Percentiles rank a stretch among this genome's conserved stretches.
These are phyloP conservation scores for Arctopsyche grandis DNA, from an alignment of 1,140 invertebrate species.

Conservation along the genomic window DNA sequence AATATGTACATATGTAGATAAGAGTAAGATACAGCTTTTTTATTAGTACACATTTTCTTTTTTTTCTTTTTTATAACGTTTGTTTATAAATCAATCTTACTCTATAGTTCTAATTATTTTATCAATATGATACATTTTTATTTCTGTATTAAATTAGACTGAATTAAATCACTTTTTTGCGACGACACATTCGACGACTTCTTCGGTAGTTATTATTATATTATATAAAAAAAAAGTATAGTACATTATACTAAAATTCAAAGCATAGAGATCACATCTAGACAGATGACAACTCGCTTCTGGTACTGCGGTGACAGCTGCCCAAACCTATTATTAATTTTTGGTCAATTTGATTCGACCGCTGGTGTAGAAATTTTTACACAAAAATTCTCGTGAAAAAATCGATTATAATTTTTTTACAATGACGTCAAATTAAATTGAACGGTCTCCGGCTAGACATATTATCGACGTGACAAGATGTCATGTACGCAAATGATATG, in stretches of 20 bases:
- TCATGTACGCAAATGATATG: not conserved
- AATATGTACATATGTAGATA: too few relatives aligned
- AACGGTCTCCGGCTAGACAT: not conserved
- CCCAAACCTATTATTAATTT: constrained; percentile 12
- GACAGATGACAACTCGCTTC: constrained; percentile 30
- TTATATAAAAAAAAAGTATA: not conserved
- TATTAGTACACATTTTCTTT: too few relatives aligned
- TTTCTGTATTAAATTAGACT: too few relatives aligned
- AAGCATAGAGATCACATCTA: not conserved
- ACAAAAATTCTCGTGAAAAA: not conserved
- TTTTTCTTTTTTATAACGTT: too few relatives aligned
- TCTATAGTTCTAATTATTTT: too few relatives aligned
- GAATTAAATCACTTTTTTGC: too few relatives aligned
- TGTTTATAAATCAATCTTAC: too few relatives aligned
- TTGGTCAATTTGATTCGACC: not conserved
- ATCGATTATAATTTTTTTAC: not conserved
- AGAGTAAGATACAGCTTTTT: too few relatives aligned
- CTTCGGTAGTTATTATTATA: constrained; percentile 24
- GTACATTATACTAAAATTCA: not conserved
- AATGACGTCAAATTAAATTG: not conserved
- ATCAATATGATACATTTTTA: too few relatives aligned
- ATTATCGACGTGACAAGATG: not conserved
- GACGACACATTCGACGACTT: constrained; percentile 3
- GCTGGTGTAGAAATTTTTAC: constrained; percentile 3
- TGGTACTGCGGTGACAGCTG: constrained; percentile 20